Base-by-base conservation (phyloP, 2,113 vertebrate species). In the Argyrosomus japonicus region DNA sequence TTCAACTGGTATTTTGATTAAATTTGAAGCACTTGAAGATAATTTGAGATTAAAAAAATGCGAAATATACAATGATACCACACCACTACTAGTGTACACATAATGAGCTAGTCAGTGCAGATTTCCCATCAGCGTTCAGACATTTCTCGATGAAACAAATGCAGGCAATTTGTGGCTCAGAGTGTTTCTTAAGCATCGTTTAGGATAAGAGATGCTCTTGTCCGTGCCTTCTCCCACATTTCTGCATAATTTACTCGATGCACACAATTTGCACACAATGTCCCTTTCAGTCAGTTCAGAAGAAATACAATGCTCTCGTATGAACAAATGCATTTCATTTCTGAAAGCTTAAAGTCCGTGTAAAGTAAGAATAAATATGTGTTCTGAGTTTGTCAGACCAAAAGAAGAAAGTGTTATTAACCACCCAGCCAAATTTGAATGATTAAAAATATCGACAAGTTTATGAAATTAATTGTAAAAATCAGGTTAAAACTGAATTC, bases 141-240 rank as follows among this genome's bases (percentile, higher is more conserved):
- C 61, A 74, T 78, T 69, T 77, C 68, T 86, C 40, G 4, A 61
- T 58, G 17, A 87, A 82, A 84, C 70, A 76, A 88, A 91, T 5
- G 5, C 61, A 62, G 71, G 74, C 64, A 69, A 71, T 84, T 86
- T 79, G 68, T 63, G 40, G 62, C 73, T 63, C 63, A 83, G 17
- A 23, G 51, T 10, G 58, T 77, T 64, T 80, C 71, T 61, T 47
- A 69, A 78, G 58, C 48, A 51, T 90, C 45, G 45, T 61, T 79
- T 56, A 77, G 67, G 60, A 58, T 82, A 78, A 73, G 25, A 9
- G 11, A 77, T 7, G 19, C 45, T 74, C 81, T 75, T 76, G 8
- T 82, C 9, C 18, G 21, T 36, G 53, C 25, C 54, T 13, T 78
- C 58, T 56, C 61, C 27, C 25, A 62, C 75, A 69, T 74, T 88